Conservation (phyloP, 2,113 vertebrate species). For the Regulus satrapa region DNA sequence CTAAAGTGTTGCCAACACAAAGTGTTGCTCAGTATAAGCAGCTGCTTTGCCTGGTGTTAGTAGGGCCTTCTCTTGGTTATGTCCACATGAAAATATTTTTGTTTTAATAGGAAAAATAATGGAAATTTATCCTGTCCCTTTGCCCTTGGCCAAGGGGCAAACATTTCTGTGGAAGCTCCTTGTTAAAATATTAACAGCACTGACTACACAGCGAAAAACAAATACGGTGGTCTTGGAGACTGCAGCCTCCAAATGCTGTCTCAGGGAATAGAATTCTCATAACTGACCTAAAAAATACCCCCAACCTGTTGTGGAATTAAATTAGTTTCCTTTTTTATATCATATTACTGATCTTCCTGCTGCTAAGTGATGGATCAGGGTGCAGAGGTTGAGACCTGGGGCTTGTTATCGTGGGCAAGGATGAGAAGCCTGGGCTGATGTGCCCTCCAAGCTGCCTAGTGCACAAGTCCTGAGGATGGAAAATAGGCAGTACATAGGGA, state of each 20-base stretch:
- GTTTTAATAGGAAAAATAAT: constrained; percentile 50
- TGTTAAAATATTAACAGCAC: constrained; percentile 58
- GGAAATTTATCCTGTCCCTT: constrained; percentile 21
- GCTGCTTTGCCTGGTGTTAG: constrained; percentile 11
- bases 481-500: neutral
- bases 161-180: constrained; percentile 28
- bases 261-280: neutral
- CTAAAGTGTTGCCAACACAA: constrained; percentile 16
- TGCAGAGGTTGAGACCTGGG: neutral
- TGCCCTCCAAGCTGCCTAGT: neutral
- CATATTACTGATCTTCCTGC: neutral
- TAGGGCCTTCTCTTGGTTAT: constrained; percentile 16
- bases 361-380: neutral
- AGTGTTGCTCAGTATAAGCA: neutral
- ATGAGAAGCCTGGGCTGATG: neutral
- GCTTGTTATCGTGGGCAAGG: neutral
- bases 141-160: constrained; percentile 31
- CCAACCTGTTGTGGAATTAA: neutral
- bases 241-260: neutral
- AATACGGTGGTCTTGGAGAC: neutral
- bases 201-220: neutral
- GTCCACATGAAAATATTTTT: constrained; percentile 51
- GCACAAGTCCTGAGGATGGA: neutral
- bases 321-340: neutral
- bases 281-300: constrained; percentile 7